Conservation (phyloP, 2,888 invertebrate species). For the Mystacides longicornis region DNA sequence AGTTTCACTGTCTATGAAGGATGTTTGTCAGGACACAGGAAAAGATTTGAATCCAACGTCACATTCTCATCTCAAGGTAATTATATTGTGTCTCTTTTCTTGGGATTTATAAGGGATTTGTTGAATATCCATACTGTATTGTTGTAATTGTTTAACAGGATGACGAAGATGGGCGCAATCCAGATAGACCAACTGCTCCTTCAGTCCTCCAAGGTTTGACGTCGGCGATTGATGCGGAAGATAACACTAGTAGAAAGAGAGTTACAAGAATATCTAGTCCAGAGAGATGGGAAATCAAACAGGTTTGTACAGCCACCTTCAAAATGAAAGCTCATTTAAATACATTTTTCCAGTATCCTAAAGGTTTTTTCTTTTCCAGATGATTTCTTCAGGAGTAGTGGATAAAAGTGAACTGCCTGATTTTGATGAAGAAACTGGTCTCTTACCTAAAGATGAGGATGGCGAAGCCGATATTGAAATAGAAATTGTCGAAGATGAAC, state of each 20-base stretch:
- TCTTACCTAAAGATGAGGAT: constrained; percentile 84
- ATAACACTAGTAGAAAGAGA: constrained; percentile 72
- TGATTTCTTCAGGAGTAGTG: constrained; percentile 88
- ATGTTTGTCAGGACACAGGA: constrained; percentile 93
- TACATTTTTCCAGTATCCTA: background rate
- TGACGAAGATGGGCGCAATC: constrained; percentile 76
- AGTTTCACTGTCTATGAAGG: constrained; percentile 93
- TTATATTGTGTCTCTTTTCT: background rate
- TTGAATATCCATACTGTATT: background rate
- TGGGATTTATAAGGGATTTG: background rate
- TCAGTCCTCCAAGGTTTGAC: constrained; percentile 49
- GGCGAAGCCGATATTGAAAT: constrained; percentile 97
- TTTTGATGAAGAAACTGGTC: constrained; percentile 94
- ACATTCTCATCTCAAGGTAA: constrained; percentile 55
- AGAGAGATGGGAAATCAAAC: constrained; percentile 96
- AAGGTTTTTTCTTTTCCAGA: constrained; percentile 48
- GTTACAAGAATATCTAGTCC: constrained; percentile 92
- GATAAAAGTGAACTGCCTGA: constrained; percentile 93
- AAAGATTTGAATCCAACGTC: constrained; percentile 87
- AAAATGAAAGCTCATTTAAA: background rate
- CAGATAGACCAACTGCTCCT: constrained; percentile 75
- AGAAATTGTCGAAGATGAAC: constrained; percentile 97
- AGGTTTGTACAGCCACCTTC: constrained; percentile 40
- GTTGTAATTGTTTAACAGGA: constrained; percentile 34
- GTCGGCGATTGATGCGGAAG: constrained; percentile 63